Conservation (phyloP, 2,113 vertebrate species). For the Heteronetta atricapilla region DNA sequence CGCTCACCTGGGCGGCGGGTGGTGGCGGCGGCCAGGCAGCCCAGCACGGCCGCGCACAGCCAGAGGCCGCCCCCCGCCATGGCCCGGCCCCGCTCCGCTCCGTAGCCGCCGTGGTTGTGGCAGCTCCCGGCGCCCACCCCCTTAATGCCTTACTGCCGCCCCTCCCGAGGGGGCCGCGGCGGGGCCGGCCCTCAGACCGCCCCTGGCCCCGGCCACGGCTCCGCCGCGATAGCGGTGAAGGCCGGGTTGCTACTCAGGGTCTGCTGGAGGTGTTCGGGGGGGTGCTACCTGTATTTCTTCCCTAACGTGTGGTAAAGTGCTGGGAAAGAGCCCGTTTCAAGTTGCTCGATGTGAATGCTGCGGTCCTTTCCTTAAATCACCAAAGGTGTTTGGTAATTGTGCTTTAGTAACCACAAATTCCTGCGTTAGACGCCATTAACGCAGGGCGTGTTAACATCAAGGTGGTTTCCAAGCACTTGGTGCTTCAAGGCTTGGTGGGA, state of each 20-base stretch:
- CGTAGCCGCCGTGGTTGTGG: background rate
- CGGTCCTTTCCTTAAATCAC: background rate
- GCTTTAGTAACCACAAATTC: background rate
- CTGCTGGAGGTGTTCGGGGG: accelerated
- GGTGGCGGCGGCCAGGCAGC: background rate
- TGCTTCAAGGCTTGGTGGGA: background rate
- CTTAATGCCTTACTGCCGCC: background rate
- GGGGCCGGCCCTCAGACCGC: background rate
- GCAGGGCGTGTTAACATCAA: background rate
- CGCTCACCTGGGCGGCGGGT: background rate
- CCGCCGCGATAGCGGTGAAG: background rate
- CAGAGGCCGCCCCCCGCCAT: background rate
- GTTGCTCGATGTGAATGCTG: too few relatives aligned
- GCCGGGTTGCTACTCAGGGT: too few relatives aligned
- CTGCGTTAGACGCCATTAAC: background rate
- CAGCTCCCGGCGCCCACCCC: background rate
- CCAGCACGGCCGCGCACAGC: background rate
- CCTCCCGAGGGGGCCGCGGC: background rate
- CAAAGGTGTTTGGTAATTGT: background rate
- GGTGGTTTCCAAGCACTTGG: background rate
- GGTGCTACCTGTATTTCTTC: background rate
- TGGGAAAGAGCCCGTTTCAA: accelerated
- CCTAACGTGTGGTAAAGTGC: background rate
- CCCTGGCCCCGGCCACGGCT: background rate
- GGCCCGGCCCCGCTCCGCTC: background rate